Percentiles rank a stretch among this genome's conserved stretches.
Conservation (phyloP, 2,113 vertebrate species). For the Phocoena phocoena region DNA sequence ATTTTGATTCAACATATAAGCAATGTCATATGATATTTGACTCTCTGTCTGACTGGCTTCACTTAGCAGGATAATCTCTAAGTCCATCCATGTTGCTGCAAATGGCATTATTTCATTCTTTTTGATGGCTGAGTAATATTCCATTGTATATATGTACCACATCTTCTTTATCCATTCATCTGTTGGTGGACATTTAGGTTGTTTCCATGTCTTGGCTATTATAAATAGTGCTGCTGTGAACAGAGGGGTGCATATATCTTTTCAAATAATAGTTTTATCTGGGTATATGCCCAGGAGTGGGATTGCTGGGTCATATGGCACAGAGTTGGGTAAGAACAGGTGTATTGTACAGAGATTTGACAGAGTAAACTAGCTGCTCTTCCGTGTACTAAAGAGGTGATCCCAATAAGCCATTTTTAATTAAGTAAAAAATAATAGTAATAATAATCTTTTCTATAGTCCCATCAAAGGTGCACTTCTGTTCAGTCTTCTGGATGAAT, state of each 20-base stretch:
- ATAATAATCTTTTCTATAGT: not conserved
- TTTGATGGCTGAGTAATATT: not conserved
- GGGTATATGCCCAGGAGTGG: not conserved
- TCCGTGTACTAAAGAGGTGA: not conserved
- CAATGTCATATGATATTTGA: not conserved
- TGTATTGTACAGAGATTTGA: not conserved
- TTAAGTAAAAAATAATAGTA: not conserved
- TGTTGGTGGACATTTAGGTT: too few species aligned
- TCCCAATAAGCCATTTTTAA: constrained; percentile 30
- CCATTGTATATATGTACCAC: not conserved
- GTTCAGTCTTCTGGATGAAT: constrained; percentile 34
- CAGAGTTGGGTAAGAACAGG: not conserved
- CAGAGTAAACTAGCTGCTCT: not conserved
- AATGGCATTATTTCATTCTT: not conserved
- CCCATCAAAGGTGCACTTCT: constrained; percentile 35
- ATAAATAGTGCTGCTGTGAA: too few species aligned
- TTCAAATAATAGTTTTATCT: not conserved
- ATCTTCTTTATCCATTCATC: too few species aligned
- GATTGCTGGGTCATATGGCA: not conserved
- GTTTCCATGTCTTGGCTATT: too few species aligned
- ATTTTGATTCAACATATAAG: not conserved
- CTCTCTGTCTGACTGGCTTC: not conserved
- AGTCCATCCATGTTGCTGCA: not conserved
- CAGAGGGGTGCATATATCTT: not conserved
- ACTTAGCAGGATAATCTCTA: not conserved